Conservation (phyloP, 2,888 invertebrate genomes). For the Caenorhabditis sp. region DNA sequence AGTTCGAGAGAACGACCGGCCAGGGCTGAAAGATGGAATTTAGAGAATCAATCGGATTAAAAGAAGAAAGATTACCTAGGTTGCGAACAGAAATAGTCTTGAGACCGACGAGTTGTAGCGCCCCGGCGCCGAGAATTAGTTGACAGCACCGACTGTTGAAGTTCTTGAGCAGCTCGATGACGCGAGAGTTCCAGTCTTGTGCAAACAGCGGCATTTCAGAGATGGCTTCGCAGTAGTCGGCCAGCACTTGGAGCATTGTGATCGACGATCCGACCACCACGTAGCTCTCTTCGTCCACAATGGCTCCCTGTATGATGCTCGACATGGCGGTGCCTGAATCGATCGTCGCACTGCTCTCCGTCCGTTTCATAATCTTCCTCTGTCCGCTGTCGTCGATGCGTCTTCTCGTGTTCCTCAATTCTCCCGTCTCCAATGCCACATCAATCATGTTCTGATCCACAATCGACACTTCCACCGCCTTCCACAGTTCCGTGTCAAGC, state of each 20-base stretch:
- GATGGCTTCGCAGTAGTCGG: slow-evolving; percentile 90
- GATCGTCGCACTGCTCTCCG: slow-evolving; percentile 26
- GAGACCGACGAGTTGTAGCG: slow-evolving; percentile 91
- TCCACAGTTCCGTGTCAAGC: slow-evolving; percentile 94
- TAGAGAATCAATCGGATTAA: not conserved
- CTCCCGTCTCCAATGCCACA: slow-evolving; percentile 38
- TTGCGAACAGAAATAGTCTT: slow-evolving; percentile 93
- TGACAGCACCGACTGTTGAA: slow-evolving; percentile 85
- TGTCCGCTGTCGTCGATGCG: not conserved
- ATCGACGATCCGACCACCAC: slow-evolving; percentile 85
- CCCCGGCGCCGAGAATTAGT: slow-evolving; percentile 95
- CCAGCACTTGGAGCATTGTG: slow-evolving; percentile 89
- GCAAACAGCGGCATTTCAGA: slow-evolving; percentile 84
- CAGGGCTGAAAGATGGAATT: slow-evolving; percentile 78
- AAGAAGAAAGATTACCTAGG: slow-evolving; percentile 82
- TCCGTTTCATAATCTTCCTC: slow-evolving; percentile 16
- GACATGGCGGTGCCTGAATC: slow-evolving; percentile 25
- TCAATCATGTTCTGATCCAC: slow-evolving; percentile 89
- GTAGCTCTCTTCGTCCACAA: slow-evolving; percentile 79
- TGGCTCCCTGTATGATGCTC: slow-evolving; percentile 14
- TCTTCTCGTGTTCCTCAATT: slow-evolving; percentile 12
- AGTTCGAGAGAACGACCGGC: slow-evolving; percentile 82
- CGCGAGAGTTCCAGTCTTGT: slow-evolving; percentile 80
- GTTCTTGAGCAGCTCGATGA: slow-evolving; percentile 81
- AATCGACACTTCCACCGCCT: slow-evolving; percentile 90